A percentile compares a stretch with the other conserved stretches of the same genome.
These are phyloP conservation scores for Polyergus mexicanus DNA, from an alignment of 1,140 invertebrate species.

Conservation along the genomic window DNA sequence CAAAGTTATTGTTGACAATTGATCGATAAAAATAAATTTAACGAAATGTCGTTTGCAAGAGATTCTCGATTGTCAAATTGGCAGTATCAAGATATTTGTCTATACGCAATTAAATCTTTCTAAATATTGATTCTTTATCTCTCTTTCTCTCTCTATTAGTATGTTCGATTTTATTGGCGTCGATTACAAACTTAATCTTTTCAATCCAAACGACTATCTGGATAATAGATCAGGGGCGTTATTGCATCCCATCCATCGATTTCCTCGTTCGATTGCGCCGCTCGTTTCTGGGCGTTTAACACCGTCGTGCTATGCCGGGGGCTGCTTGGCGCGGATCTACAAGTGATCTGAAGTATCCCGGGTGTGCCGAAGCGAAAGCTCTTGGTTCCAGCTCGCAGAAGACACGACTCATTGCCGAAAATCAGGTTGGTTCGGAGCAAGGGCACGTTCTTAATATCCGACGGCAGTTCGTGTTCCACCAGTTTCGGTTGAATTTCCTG, in stretches of 20 bases:
- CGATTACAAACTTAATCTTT: not conserved
- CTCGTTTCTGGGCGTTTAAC: slow-evolving; percentile 76
- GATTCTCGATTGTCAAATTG: slow-evolving; percentile 34
- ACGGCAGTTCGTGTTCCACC: not conserved
- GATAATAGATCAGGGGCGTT: slow-evolving; percentile 82
- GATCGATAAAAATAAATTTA: not conserved
- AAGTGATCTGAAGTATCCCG: slow-evolving; percentile 70
- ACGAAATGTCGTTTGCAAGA: not conserved
- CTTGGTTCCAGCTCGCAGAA: slow-evolving; percentile 29
- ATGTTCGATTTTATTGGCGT: not conserved
- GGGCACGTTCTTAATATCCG: not conserved
- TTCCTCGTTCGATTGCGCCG: slow-evolving; percentile 82
- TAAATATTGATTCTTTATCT: not conserved
- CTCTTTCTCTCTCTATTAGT: not conserved
- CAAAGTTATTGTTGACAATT: not conserved
- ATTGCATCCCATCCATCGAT: slow-evolving; percentile 83
- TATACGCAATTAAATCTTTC: not conserved
- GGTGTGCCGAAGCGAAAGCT: slow-evolving; percentile 66
- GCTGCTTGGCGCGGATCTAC: slow-evolving; percentile 86
- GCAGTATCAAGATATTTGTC: not conserved
- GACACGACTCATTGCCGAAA: slow-evolving; percentile 46
- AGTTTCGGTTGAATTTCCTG: slow-evolving; percentile 57
- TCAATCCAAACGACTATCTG: slow-evolving; percentile 68
- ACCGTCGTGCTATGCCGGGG: slow-evolving; percentile 80
- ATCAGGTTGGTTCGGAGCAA: slow-evolving; percentile 9